These are phyloP conservation scores for Cherax quadricarinatus DNA, from an alignment of 1,140 invertebrate species.

Conservation along the genomic window DNA sequence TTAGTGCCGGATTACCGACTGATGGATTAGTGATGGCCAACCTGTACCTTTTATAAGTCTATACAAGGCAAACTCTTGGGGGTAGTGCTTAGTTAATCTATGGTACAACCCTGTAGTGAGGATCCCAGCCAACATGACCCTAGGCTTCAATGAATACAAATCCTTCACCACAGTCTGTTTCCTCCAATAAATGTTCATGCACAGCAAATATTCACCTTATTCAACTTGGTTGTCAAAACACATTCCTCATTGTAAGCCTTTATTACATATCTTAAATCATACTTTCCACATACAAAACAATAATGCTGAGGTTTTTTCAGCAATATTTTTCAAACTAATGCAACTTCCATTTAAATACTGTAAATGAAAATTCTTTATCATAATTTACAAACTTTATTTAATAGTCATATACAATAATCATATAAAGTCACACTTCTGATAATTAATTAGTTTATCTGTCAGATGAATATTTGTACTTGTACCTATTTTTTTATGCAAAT, in stretches of 20 bases:
- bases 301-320: neutral
- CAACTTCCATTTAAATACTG: neutral
- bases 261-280: neutral
- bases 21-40: too few species aligned
- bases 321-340: neutral
- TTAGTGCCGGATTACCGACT: too few species aligned
- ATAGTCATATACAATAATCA: neutral
- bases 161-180: too few species aligned
- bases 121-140: too few species aligned
- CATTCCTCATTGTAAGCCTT: neutral
- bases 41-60: too few species aligned
- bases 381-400: neutral
- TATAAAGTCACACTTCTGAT: neutral
- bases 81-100: too few species aligned
- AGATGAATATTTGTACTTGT: constrained; percentile 6
- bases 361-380: neutral
- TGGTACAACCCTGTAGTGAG: too few species aligned
- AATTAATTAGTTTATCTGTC: neutral
- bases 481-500: neutral
- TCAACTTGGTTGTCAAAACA: neutral
- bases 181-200: too few species aligned
- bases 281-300: neutral
- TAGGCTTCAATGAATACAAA: too few species aligned
- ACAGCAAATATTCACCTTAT: too few species aligned
- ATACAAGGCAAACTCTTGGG: too few species aligned